Conservation (phyloP, 2,888 invertebrate species). For the Sinohyriopsis cumingii region DNA sequence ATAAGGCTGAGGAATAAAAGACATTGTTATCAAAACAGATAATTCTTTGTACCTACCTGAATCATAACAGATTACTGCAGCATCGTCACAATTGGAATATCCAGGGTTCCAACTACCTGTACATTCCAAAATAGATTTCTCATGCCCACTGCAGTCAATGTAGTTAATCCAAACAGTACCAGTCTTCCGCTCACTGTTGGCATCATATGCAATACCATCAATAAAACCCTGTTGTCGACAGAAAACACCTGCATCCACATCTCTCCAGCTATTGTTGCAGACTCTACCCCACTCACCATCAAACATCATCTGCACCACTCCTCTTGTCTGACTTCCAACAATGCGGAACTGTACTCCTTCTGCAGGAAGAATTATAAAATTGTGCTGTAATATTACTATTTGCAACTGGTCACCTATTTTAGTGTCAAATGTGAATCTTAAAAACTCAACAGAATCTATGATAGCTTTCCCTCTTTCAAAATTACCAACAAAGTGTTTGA, state of each 20-base stretch:
- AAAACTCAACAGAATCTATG: too few relatives aligned
- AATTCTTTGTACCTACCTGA: constrained; percentile 33
- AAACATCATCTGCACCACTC: constrained; percentile 44
- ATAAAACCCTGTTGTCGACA: constrained; percentile 45
- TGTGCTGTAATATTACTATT: background rate
- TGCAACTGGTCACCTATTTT: background rate
- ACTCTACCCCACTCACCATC: constrained; percentile 51
- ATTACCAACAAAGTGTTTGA: too few relatives aligned
- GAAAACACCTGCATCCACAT: constrained; percentile 46
- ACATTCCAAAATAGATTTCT: constrained; percentile 80
- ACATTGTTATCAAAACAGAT: too few relatives aligned
- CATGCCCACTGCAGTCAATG: constrained; percentile 81
- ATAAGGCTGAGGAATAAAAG: too few relatives aligned
- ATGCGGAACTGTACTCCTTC: constrained; percentile 47
- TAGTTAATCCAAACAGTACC: constrained; percentile 78
- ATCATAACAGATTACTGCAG: constrained; percentile 51
- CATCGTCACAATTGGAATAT: constrained; percentile 44
- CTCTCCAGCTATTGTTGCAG: constrained; percentile 47
- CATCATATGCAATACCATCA: constrained; percentile 34
- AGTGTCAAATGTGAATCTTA: background rate
- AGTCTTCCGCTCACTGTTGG: constrained; percentile 12
- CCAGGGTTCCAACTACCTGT: constrained; percentile 46
- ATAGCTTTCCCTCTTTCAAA: too few relatives aligned
- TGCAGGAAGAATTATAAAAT: constrained; percentile 14
- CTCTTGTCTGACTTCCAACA: constrained; percentile 25